Evolutionary conservation across 1,140 invertebrate species (phyloP).

Genomic region (Penaeus vannamei): DNA sequence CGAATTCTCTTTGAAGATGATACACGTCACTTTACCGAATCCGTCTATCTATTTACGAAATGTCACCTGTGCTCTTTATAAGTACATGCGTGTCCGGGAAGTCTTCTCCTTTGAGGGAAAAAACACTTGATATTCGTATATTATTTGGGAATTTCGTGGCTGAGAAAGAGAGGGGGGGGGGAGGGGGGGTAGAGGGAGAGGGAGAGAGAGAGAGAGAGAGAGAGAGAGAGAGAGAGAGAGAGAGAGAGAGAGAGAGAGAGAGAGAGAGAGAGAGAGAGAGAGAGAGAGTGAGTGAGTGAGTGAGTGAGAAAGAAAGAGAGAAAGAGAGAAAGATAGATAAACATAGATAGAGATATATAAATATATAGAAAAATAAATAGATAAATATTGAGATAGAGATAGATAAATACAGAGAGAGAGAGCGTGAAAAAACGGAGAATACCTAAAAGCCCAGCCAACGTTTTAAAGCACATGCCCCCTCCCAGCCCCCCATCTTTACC

Average conservation of each 20-base stretch:
- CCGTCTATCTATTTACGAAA: too few relatives aligned
- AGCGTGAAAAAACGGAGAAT: background rate
- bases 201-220: background rate
- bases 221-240: conserved; percentile 24
- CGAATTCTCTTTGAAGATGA: too few relatives aligned
- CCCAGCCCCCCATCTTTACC: background rate
- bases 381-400: background rate
- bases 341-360: background rate
- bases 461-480: background rate
- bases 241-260: conserved; percentile 23
- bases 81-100: too few relatives aligned
- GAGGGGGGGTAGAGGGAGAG: background rate
- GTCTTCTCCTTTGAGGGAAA: too few relatives aligned
- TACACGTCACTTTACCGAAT: too few relatives aligned
- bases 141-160: too few relatives aligned
- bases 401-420: background rate
- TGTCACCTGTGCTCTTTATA: too few relatives aligned
- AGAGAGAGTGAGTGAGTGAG: background rate
- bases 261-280: conserved; percentile 21
- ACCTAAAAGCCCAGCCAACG: background rate
- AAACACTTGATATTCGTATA: too few relatives aligned
- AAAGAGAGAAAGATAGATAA: background rate
- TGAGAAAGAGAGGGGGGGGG: background rate
- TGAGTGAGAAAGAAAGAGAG: conserved; percentile 2
- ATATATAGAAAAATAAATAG: background rate